phyloP scores from a whole-genome alignment of 2,113 vertebrate genomes.

The Hippotragus niger region DNA sequence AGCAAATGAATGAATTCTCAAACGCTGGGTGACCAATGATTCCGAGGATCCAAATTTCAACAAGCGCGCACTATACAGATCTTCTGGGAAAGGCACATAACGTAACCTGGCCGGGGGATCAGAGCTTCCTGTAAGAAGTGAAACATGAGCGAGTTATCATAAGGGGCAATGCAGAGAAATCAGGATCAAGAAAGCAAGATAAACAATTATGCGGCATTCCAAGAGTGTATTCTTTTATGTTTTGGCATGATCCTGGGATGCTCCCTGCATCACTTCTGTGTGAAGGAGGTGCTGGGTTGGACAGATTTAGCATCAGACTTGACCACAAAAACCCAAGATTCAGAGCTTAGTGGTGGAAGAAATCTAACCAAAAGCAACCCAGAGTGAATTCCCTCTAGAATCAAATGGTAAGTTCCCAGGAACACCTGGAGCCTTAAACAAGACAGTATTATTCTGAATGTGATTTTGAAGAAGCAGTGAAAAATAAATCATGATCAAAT shows the following conservation, averaged over 20 bases:
- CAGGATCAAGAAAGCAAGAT: background rate
- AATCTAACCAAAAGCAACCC: background rate
- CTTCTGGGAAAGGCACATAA: background rate
- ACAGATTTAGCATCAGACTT: background rate
- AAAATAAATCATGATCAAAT: constrained; percentile 27
- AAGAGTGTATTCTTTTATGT: background rate
- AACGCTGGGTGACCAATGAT: background rate
- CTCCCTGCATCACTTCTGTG: background rate
- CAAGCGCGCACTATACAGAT: background rate
- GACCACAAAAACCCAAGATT: background rate
- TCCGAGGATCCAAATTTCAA: background rate
- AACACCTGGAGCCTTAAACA: background rate
- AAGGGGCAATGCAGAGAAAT: background rate
- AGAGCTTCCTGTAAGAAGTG: background rate
- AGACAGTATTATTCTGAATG: background rate
- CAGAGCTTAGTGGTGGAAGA: background rate
- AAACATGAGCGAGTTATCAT: background rate
- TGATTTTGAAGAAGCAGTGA: background rate
- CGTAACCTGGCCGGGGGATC: background rate
- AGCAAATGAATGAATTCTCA: background rate
- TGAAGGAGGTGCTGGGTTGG: background rate
- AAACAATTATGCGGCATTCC: background rate
- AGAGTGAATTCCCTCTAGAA: background rate
- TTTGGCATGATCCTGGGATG: background rate
- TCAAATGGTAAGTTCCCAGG: background rate